These are phyloP conservation scores for Tretioscincus oriximinensis DNA, from an alignment of 2,113 vertebrate species.

Conservation along the genomic window DNA sequence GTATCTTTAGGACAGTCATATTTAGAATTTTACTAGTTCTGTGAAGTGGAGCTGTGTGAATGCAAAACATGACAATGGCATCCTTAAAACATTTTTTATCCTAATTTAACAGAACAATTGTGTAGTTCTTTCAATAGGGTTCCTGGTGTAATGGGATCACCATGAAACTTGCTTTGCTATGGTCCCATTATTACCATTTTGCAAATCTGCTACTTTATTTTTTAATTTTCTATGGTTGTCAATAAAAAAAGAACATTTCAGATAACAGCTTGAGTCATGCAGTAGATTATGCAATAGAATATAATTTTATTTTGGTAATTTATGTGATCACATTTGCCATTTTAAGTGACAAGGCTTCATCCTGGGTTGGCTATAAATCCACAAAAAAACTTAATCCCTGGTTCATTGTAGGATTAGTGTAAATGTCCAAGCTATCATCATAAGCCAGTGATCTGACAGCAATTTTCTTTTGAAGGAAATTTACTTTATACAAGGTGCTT, in stretches of 20 bases:
- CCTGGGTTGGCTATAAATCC: not conserved
- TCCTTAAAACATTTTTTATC: not conserved
- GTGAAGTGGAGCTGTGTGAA: not conserved
- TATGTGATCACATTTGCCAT: not conserved
- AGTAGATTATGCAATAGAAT: not conserved
- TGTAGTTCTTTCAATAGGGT: not conserved
- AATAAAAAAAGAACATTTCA: not conserved
- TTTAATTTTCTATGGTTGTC: not conserved
- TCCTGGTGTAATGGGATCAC: not conserved
- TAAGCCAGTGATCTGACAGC: not conserved
- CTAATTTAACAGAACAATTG: not conserved
- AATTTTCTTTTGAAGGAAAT: not conserved
- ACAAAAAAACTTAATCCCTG: not conserved
- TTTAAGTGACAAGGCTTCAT: not conserved
- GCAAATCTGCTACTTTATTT: not conserved
- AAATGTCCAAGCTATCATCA: not conserved
- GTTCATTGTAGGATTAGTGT: not conserved
- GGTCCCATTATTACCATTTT: not conserved
- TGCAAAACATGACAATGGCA: not conserved
- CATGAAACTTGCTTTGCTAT: not conserved
- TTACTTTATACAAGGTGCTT: too few relatives aligned
- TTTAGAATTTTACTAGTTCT: not conserved
- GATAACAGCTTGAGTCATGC: not conserved
- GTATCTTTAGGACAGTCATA: not conserved
- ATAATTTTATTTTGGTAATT: not conserved